phyloP scores from a whole-genome alignment of 2,888 invertebrate species.

The Cryptosula pallasiana region DNA sequence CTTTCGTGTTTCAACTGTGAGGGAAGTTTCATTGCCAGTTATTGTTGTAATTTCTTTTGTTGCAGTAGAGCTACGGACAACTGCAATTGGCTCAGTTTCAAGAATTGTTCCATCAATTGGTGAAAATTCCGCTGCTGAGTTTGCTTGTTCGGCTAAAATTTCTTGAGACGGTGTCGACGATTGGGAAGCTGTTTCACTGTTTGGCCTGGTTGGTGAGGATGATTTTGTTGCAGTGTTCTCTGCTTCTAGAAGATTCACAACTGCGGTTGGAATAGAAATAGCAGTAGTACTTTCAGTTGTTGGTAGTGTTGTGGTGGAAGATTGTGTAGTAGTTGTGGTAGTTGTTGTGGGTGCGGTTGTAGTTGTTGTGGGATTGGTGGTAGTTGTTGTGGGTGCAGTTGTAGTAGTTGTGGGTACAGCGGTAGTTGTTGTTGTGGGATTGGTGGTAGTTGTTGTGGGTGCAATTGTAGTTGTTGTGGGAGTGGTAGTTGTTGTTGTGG shows the following conservation, averaged over 20 bases:
- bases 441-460: not conserved
- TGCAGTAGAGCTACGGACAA: too few relatives aligned
- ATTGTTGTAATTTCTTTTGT: too few relatives aligned
- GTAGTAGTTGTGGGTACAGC: not conserved
- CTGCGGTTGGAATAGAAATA: not conserved
- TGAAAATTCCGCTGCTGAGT: too few relatives aligned
- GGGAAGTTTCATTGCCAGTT: too few relatives aligned
- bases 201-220: not conserved
- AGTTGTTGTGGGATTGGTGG: not conserved
- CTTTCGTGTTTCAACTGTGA: too few relatives aligned
- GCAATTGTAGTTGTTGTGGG: not conserved
- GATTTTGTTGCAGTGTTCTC: not conserved
- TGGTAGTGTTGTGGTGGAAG: not conserved
- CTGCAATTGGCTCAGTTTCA: too few relatives aligned
- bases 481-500: not conserved
- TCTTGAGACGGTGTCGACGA: not conserved
- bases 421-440: not conserved
- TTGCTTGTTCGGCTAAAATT: too few relatives aligned
- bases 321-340: not conserved
- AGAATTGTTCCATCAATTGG: too few relatives aligned
- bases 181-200: not conserved
- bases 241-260: not conserved
- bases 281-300: not conserved
- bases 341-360: not conserved
- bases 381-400: not conserved